Percentiles rank a stretch among this genome's conserved stretches.
phyloP scores from a whole-genome alignment of 2,888 invertebrate genomes.

The Morpho helenor region DNA sequence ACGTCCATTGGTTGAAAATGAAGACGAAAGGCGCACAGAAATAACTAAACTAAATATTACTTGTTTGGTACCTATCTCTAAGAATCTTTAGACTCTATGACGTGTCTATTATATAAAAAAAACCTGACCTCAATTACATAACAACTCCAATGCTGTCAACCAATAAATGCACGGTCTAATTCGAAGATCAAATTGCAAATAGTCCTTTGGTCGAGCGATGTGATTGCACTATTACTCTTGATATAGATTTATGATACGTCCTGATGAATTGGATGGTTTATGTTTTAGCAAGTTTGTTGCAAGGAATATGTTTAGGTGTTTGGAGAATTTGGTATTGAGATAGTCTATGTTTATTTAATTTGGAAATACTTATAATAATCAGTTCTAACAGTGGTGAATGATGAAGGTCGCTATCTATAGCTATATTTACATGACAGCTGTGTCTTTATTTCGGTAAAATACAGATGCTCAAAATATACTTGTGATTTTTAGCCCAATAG shows the following conservation, averaged over 20 bases:
- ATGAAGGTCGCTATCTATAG: no score
- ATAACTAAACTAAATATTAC: no score
- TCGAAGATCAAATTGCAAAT: constrained; percentile 53
- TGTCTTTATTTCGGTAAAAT: no score
- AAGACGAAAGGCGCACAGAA: no score
- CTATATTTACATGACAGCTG: no score
- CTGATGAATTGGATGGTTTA: constrained; percentile 17
- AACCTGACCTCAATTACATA: constrained; percentile 43
- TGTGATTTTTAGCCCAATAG: no score
- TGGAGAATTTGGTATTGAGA: neutral
- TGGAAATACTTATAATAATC: neutral
- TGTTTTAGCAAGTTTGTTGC: constrained; percentile 6
- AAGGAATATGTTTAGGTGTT: constrained; percentile 3
- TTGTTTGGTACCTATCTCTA: no score
- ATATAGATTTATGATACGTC: constrained; percentile 55
- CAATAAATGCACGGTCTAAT: constrained; percentile 35
- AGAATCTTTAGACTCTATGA: neutral
- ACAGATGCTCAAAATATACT: no score
- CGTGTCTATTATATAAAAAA: constrained; percentile 4
- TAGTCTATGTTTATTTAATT: neutral
- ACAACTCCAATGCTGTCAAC: constrained; percentile 41
- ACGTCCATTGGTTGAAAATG: no score
- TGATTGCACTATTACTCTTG: constrained; percentile 65
- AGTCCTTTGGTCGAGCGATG: constrained; percentile 62
- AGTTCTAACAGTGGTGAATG: neutral